Evolutionary conservation across 1,140 invertebrate genomes (phyloP), one percentile per base, ranked within the genome.

Genomic region (Cheumatopsyche charites): DNA sequence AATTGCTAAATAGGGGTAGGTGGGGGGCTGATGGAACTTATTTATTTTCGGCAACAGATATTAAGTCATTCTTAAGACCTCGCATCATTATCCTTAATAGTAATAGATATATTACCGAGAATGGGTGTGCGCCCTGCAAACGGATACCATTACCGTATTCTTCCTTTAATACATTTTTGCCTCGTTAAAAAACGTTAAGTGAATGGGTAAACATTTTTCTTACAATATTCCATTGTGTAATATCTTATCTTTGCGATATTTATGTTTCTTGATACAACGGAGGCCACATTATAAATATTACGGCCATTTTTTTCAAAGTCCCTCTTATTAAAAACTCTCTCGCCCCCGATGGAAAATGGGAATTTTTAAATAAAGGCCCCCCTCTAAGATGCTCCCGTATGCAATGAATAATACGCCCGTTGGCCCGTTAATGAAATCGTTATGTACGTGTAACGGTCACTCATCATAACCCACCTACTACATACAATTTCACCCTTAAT

Each of bases 41-140:
- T 75, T 75, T 75, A 75, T 75, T 75, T 75, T 75, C 73, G 73
- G 73, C 70, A 75, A 75, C 73, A 75, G 73, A 75, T 75, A 75
- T 75, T 75, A 75, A 75, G 73, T 75, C 73, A 75, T 75, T 75
- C 73, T 75, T 75, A 75, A 75, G 73, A 75, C 73, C 70, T 75
- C 70, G 70, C 73, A 70, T 75, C 73, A 70, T 75, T 75, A 75
- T 75, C 55, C 73, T 75, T 75, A 75, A 75, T 75, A 75, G 73
- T 75, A 72, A 75, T 75, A 75, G 73, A 75, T 75, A 75, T 75
- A 72, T 75, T 75, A 75, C 70, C 66, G 62, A 65, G 70, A 72
- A 71, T 67, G 73, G 70, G 43, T 62, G 43, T 62, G 71, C 63
- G 42, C 47, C 71, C 49, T 66, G 62, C 62, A 66, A 72, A 66